A percentile compares a stretch with the other conserved stretches of the same genome.
Evolutionary conservation across 2,797 vertebrate genomes (phyloP).

Genomic region (Coccyzus lansbergi): DNA sequence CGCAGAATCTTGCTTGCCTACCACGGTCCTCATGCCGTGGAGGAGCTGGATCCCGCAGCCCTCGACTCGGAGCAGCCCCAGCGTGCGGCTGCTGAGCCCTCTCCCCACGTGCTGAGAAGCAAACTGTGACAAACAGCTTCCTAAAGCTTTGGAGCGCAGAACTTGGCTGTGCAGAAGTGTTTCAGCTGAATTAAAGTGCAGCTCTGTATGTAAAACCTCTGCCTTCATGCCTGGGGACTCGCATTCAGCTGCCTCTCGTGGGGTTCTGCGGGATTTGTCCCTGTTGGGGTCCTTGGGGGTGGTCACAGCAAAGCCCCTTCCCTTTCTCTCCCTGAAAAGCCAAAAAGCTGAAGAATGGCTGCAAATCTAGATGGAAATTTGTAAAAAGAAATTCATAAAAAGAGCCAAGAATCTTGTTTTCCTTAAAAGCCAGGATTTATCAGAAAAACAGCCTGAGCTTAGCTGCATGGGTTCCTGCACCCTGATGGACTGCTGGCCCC

Average conservation of each 20-base stretch:
- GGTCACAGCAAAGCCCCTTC: not conserved
- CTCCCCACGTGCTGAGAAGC: not conserved
- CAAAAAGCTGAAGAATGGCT: not conserved
- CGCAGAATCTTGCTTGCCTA: not conserved
- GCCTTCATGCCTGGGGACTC: rapidly evolving
- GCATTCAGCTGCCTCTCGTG: not conserved
- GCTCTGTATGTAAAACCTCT: not conserved
- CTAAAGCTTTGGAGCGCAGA: not conserved
- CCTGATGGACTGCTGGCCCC: too few species aligned
- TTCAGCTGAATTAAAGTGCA: not conserved
- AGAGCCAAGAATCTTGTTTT: not conserved
- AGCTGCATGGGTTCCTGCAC: rapidly evolving
- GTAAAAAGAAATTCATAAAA: not conserved
- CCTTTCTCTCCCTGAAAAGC: too few species aligned
- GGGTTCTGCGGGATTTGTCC: not conserved
- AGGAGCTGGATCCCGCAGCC: rapidly evolving
- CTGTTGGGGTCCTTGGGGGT: rapidly evolving
- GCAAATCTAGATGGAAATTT: not conserved
- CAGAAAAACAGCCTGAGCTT: not conserved
- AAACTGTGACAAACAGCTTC: not conserved
- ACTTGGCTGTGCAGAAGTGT: not conserved
- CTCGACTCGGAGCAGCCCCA: rapidly evolving
- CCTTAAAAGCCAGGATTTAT: not conserved
- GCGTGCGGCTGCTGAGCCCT: rapidly evolving
- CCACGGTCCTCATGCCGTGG: rapidly evolving